A percentile compares a stretch with the other conserved stretches of the same genome.
Conservation (phyloP, 2,797 vertebrate species). For the Allenopithecus nigroviridis region DNA sequence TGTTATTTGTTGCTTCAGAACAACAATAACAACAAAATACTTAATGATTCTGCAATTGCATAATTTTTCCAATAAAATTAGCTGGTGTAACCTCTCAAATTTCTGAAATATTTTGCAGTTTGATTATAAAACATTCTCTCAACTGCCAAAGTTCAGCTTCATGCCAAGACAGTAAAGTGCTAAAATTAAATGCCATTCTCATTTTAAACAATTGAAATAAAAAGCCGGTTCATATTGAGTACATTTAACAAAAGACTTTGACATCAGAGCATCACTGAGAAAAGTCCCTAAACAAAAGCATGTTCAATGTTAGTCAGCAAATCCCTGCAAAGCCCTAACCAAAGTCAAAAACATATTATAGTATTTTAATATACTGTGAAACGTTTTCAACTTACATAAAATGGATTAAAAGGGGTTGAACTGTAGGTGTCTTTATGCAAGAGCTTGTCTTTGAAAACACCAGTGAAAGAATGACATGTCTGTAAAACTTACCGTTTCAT, state of each 20-base stretch:
- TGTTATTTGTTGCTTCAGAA: slow-evolving; percentile 24
- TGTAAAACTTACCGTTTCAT: neutral
- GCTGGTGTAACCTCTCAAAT: slow-evolving; percentile 35
- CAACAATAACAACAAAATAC: neutral
- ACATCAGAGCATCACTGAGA: slow-evolving; percentile 48
- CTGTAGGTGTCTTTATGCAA: slow-evolving; percentile 12
- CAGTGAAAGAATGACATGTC: neutral
- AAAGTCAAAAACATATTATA: slow-evolving; percentile 32
- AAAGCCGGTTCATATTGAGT: slow-evolving; percentile 44
- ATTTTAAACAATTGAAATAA: slow-evolving; percentile 62
- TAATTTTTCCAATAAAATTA: slow-evolving; percentile 54
- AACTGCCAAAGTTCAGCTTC: slow-evolving; percentile 67
- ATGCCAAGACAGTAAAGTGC: slow-evolving; percentile 66
- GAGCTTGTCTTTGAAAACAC: slow-evolving; percentile 22
- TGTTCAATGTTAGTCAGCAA: slow-evolving; percentile 47
- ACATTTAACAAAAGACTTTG: slow-evolving; percentile 66
- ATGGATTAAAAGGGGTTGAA: slow-evolving; percentile 5
- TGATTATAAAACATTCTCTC: slow-evolving; percentile 72
- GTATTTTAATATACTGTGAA: neutral
- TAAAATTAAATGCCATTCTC: slow-evolving; percentile 72
- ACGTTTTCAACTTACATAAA: slow-evolving; percentile 36
- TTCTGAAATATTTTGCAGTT: slow-evolving; percentile 66
- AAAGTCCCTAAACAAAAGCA: slow-evolving; percentile 65
- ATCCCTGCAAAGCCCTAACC: slow-evolving; percentile 38
- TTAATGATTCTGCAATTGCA: neutral